Conservation (phyloP, 2,888 invertebrate species). For the Mongoloraphidia duomilia region DNA sequence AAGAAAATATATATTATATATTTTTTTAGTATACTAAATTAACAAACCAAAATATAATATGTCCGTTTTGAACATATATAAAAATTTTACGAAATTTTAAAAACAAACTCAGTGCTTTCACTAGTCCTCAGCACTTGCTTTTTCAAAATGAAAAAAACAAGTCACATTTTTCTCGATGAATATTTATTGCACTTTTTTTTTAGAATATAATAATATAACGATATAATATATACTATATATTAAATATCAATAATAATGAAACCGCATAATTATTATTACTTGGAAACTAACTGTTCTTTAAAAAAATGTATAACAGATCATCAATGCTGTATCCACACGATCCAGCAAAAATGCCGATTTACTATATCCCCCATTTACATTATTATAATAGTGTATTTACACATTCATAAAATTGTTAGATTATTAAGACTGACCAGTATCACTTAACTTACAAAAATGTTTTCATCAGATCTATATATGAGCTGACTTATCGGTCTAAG, state of each 20-base stretch:
- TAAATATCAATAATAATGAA: not conserved
- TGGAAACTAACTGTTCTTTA: constrained; percentile 36
- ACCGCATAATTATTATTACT: constrained; percentile 17
- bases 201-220: constrained; percentile 20
- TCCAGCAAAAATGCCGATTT: no score
- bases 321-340: no score
- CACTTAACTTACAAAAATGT: no score
- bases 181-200: constrained; percentile 30
- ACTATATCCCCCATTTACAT: no score
- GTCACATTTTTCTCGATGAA: constrained; percentile 19
- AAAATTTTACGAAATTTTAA: not conserved
- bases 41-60: not conserved
- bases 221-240: not conserved
- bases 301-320: not conserved
- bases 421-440: no score
- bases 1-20: constrained; percentile 12
- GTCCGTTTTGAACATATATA: not conserved
- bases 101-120: constrained; percentile 15
- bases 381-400: no score
- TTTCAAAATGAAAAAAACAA: constrained; percentile 20
- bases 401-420: no score
- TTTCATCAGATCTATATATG: no score
- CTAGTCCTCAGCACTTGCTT: constrained; percentile 30
- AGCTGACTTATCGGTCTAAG: no score
- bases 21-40: not conserved